phyloP scores from a whole-genome alignment of 2,797 vertebrate genomes.

The Ptychobarbus kaznakovi region DNA sequence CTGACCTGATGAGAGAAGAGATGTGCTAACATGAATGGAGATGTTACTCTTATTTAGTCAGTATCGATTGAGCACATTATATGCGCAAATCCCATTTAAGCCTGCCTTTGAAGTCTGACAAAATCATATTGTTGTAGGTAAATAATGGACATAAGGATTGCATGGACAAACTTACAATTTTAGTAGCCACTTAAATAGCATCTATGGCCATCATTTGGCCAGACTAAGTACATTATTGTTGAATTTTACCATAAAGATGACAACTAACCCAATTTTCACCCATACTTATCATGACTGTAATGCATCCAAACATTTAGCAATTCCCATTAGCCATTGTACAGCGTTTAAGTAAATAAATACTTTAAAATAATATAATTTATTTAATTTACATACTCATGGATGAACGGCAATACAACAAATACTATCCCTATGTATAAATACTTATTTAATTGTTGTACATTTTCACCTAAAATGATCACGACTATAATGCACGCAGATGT shows the following conservation, averaged over 20 bases:
- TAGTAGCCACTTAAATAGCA: not conserved
- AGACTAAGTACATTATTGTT: not conserved
- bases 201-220: not conserved
- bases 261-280: not conserved
- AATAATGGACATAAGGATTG: not conserved
- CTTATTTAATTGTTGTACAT: no score
- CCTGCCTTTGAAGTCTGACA: not conserved
- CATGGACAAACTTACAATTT: not conserved
- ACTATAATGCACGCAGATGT: not conserved
- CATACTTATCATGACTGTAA: not conserved
- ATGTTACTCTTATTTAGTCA: constrained; percentile 1
- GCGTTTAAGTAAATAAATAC: not conserved
- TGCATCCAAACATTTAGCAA: not conserved
- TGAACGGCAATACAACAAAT: not conserved
- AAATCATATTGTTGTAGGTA: not conserved
- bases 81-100: not conserved
- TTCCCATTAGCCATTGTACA: not conserved
- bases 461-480: no score
- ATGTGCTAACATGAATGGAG: not conserved
- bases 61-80: not conserved
- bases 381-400: not conserved
- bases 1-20: constrained; percentile 2
- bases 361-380: not conserved
- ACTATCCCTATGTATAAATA: no score
- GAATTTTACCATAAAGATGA: not conserved